Evolutionary conservation across 1,140 invertebrate genomes (phyloP).

Genomic region (Tetragonula clypearis): DNA sequence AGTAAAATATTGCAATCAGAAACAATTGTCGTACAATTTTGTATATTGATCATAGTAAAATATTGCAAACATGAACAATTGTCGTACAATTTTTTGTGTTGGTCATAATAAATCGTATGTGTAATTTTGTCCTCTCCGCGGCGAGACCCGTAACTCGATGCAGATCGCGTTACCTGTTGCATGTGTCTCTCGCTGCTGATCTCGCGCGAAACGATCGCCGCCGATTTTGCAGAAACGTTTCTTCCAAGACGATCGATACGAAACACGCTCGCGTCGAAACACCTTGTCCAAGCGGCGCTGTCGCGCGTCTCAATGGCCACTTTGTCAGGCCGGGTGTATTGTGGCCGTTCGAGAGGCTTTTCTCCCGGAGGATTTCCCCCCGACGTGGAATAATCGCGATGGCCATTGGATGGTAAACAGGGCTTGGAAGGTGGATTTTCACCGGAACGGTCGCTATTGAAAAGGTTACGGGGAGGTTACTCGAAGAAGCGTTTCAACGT

Average conservation of each 20-base stretch:
- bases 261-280: too few species aligned
- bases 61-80: too few species aligned
- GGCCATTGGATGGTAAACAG: background rate
- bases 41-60: too few species aligned
- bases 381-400: background rate
- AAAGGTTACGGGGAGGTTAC: too few species aligned
- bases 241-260: constrained; percentile 9
- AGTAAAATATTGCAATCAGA: too few species aligned
- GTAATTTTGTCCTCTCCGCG: too few species aligned
- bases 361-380: background rate
- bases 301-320: background rate
- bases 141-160: background rate
- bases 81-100: too few species aligned
- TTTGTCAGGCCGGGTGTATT: background rate
- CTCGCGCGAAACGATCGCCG: background rate
- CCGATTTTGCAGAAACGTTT: background rate
- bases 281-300: background rate
- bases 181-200: background rate
- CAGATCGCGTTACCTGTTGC: constrained; percentile 34
- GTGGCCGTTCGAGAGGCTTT: background rate
- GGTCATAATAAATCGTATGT: too few species aligned
- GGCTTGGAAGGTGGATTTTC: background rate
- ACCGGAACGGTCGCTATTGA: background rate
- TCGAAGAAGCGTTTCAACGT: background rate
- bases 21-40: too few species aligned